Evolutionary conservation across 2,797 vertebrate genomes (phyloP), one percentile per base, ranked within the genome.

Genomic region (Euphonia xanthogaster): DNA sequence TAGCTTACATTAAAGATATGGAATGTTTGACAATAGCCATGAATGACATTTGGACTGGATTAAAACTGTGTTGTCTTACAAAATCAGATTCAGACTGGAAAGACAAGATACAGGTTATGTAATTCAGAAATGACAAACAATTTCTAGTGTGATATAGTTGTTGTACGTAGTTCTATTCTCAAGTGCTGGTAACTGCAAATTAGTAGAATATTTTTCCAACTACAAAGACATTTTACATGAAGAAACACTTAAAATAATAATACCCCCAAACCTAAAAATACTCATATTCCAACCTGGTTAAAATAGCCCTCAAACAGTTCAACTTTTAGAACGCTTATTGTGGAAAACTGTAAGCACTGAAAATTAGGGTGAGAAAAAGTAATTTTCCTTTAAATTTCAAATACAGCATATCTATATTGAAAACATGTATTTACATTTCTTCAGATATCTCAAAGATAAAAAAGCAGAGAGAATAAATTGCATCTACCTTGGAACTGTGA

Each of bases 61-160:
- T 90, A 89, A 94, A 91, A 77, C 22, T 0, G 1, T 65, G 51
- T 66, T 95, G 67, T 3, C 8, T 79, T 92, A 30, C 23, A 79
- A 95, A 95, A 89, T 92, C 40, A 55, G 33, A 73, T 79, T 93
- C 74, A 91, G 55, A 48, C 31, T 61, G 50, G n/a, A 78, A 93
- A 88, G 35, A 44, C 73, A 86, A 61, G 60, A 60, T 62, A 48
- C 16, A 70, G 37, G 22, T 79, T 86, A 81, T 51, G 35, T 70
- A 92, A 86, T 81, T 66, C 71, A 85, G 28, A 82, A 92, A 75
- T 33, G 25, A 55, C 45, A 72, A 45, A 57, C 35, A 55, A 40
- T 66, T 81, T 76, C 51, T 79, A 28, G 51, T 45, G 19, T 33
- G 51, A 35, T 82, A 66, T 10, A 76, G 42, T 37, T 91, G 16